Percentiles rank a stretch among this genome's conserved stretches.
phyloP scores from a whole-genome alignment of 35 echinoderm and acorn worm genomes.

The Ptychodera flava region DNA sequence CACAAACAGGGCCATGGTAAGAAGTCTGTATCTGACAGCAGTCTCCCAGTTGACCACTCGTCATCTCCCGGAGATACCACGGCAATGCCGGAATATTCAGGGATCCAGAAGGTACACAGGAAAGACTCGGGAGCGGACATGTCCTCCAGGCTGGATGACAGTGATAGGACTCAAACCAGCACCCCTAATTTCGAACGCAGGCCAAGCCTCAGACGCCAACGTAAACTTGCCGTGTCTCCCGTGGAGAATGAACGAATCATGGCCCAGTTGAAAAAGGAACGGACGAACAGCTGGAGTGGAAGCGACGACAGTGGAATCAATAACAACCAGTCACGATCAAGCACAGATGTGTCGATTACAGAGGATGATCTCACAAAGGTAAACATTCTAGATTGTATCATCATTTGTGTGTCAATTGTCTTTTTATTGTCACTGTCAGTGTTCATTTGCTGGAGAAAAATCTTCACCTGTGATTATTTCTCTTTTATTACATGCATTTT shows the following conservation, averaged over 20 bases:
- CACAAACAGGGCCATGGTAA: neutral
- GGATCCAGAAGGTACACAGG: neutral
- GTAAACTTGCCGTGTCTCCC: neutral
- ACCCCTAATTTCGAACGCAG: neutral
- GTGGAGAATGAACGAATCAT: neutral
- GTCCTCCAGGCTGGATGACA: neutral
- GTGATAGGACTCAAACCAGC: neutral
- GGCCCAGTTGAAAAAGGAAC: neutral
- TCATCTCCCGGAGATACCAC: neutral
- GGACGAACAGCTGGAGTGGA: neutral
- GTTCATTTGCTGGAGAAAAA: no score
- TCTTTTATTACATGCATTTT: no score
- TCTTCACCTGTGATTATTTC: no score
- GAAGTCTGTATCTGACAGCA: neutral
- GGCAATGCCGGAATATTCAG: neutral
- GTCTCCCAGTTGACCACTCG: neutral
- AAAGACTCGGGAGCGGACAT: neutral
- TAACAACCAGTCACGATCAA: neutral
- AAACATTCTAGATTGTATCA: no score
- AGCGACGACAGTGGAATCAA: neutral
- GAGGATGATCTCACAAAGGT: neutral
- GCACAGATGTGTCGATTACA: neutral
- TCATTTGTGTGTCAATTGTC: no score
- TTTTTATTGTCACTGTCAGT: no score
- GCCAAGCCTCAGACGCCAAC: neutral